These are phyloP conservation scores for Condylostylus longicornis DNA, from an alignment of 1,140 invertebrate species.

Conservation along the genomic window DNA sequence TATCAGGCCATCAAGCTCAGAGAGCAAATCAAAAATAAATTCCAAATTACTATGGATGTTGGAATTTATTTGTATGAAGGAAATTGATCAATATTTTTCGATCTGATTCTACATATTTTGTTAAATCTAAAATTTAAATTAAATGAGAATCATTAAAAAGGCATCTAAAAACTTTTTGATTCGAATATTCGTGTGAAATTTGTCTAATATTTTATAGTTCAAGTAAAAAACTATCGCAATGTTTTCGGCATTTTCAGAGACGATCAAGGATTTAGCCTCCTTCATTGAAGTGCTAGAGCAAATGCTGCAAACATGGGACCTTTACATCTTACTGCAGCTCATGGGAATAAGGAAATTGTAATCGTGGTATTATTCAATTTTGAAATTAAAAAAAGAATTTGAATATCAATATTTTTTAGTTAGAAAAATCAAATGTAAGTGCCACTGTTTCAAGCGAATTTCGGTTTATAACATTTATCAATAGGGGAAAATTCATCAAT, in stretches of 20 bases:
- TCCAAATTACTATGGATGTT: too few relatives aligned
- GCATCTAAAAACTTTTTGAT: too few relatives aligned
- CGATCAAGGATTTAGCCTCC: constrained; percentile 96
- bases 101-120: too few relatives aligned
- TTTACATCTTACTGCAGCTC: constrained; percentile 87
- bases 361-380: constrained; percentile 47
- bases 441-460: too few relatives aligned
- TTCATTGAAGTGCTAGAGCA: constrained; percentile 93
- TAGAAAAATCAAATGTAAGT: constrained; percentile 90
- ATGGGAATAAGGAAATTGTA: constrained; percentile 90
- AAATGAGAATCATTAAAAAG: too few relatives aligned
- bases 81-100: too few relatives aligned
- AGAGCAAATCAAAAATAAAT: too few relatives aligned
- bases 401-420: constrained; percentile 36
- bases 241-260: constrained; percentile 69
- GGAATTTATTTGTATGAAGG: too few relatives aligned
- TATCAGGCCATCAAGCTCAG: too few relatives aligned
- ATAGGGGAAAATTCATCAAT: too few relatives aligned
- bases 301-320: constrained; percentile 97
- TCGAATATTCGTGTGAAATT: neutral
- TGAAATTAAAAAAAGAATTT: constrained; percentile 1
- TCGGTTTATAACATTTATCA: too few relatives aligned
- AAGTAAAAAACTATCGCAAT: neutral
- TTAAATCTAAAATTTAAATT: too few relatives aligned
- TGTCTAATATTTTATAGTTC: neutral